These are phyloP conservation scores for Eudorcas thomsonii DNA, from an alignment of 2,113 vertebrate genomes.

Conservation along the genomic window DNA sequence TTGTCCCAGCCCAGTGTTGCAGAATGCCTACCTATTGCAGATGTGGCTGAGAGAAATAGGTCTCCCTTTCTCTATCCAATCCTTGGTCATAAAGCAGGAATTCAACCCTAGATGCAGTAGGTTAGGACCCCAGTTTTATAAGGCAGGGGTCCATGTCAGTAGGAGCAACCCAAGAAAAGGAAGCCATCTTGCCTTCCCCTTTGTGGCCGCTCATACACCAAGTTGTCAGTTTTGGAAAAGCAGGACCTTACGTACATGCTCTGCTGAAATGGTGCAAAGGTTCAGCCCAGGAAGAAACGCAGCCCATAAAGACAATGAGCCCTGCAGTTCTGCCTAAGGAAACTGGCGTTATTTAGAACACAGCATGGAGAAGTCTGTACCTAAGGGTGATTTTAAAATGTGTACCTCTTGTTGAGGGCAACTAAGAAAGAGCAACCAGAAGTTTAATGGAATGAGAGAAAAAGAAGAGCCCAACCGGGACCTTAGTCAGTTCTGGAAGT, in stretches of 20 bases:
- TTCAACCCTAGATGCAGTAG: background rate
- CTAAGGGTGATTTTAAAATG: background rate
- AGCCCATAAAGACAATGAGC: background rate
- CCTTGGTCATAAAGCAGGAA: background rate
- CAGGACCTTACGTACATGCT: background rate
- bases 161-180: background rate
- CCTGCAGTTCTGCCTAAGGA: background rate
- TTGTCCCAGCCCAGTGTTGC: background rate
- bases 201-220: background rate
- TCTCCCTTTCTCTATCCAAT: background rate
- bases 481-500: background rate
- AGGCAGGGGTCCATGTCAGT: background rate
- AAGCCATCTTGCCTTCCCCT: background rate
- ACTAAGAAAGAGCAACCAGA: background rate
- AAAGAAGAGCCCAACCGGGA: background rate
- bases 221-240: background rate
- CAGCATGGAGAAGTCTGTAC: background rate
- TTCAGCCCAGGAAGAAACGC: background rate
- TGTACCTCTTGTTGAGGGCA: background rate
- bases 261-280: background rate
- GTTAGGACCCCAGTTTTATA: background rate
- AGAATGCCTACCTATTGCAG: background rate
- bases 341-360: background rate
- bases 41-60: background rate
- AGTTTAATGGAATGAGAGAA: background rate